These are phyloP conservation scores for Alligator mississippiensis DNA, from an alignment of 2,113 vertebrate species.

Conservation along the genomic window DNA sequence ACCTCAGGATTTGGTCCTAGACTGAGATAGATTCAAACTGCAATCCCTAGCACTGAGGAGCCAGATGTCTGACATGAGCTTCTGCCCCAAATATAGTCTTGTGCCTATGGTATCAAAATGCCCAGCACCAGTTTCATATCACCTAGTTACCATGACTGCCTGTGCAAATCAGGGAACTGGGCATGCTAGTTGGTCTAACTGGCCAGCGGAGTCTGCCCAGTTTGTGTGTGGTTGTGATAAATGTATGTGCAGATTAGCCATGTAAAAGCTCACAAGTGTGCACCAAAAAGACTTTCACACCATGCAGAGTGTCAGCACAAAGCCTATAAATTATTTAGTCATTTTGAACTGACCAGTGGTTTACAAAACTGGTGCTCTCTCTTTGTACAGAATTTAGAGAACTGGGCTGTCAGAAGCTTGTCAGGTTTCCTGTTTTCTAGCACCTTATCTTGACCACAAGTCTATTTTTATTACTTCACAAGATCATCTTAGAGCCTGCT, in stretches of 20 bases:
- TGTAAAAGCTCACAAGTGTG: not conserved
- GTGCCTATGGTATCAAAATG: not conserved
- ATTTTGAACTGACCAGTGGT: not conserved
- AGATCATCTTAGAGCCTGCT: constrained; percentile 35
- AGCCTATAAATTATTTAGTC: not conserved
- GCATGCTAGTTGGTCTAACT: not conserved
- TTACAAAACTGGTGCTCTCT: not conserved
- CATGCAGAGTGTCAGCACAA: not conserved
- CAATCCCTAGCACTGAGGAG: not conserved
- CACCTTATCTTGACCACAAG: constrained; percentile 26
- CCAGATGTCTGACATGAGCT: not conserved
- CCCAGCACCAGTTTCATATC: not conserved
- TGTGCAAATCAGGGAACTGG: not conserved
- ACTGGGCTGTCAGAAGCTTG: not conserved
- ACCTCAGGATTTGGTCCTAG: not conserved
- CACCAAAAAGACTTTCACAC: not conserved
- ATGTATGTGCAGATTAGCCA: not conserved
- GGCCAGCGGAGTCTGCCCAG: not conserved
- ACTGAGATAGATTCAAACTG: not conserved
- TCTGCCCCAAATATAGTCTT: not conserved
- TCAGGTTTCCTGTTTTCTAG: constrained; percentile 26
- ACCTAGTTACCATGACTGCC: not conserved
- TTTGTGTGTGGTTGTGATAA: not conserved
- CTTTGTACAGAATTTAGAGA: not conserved
- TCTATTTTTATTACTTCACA: constrained; percentile 8